Percentiles rank a stretch among this genome's conserved stretches.
Evolutionary conservation across 1,140 invertebrate genomes (phyloP).

Genomic region (Rhynchophorus ferrugineus): DNA sequence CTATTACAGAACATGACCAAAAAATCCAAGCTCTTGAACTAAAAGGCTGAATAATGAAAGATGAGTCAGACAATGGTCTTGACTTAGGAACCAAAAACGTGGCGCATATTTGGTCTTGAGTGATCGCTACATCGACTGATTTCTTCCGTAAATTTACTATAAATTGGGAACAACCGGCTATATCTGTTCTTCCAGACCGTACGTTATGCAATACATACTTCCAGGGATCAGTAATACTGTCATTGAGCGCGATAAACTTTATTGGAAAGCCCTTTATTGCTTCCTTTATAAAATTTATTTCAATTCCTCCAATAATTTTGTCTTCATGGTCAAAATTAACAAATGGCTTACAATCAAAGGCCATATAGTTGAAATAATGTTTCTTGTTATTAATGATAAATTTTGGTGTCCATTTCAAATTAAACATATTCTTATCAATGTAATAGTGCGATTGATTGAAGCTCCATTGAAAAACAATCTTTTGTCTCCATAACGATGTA

Average conservation of each 20-base stretch:
- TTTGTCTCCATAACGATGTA: not conserved
- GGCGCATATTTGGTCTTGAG: constrained; percentile 4
- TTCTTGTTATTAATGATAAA: not conserved
- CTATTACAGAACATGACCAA: no score
- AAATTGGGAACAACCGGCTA: constrained; percentile 14
- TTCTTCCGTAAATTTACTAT: not conserved
- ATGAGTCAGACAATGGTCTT: not conserved
- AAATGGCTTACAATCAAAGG: constrained; percentile 15
- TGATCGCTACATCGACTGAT: constrained; percentile 4
- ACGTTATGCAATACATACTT: not conserved
- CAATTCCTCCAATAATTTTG: not conserved
- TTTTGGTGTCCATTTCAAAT: not conserved
- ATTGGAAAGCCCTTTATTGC: constrained; percentile 4
- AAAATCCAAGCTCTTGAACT: not conserved
- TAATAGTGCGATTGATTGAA: not conserved
- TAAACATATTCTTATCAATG: constrained; percentile 3
- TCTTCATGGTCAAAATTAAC: constrained; percentile 3
- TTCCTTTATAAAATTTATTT: constrained; percentile 3
- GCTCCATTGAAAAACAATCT: constrained; percentile 4
- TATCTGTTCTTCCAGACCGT: not conserved
- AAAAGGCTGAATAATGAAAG: constrained; percentile 12
- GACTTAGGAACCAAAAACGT: constrained; percentile 16
- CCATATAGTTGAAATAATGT: constrained; percentile 7
- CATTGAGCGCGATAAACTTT: not conserved
- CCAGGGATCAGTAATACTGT: constrained; percentile 7